These are phyloP conservation scores for Agrypnus murinus DNA, from an alignment of 2,888 invertebrate species.

Conservation along the genomic window DNA sequence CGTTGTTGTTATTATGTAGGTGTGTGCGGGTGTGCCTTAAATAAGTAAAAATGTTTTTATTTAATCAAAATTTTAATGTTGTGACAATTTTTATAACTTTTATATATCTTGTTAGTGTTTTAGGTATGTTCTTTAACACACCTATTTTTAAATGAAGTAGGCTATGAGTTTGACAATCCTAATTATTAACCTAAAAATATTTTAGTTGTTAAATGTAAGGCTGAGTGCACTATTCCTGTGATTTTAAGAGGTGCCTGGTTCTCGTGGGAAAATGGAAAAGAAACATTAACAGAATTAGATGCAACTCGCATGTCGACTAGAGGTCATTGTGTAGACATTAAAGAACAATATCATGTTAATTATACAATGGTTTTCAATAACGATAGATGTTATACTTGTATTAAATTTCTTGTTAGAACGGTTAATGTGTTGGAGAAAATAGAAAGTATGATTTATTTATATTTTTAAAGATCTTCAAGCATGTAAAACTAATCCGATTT, in stretches of 20 bases:
- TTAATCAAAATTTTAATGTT: not conserved
- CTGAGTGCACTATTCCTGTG: constrained; percentile 83
- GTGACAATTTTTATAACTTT: not conserved
- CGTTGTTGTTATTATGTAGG: too few species aligned
- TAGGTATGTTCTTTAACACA: not conserved
- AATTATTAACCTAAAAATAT: not conserved
- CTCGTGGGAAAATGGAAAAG: constrained; percentile 90
- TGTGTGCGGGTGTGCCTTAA: not conserved
- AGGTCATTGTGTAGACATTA: constrained; percentile 83
- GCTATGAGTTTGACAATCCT: not conserved
- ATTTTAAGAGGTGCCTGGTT: constrained; percentile 92
- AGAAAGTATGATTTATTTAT: constrained; percentile 82
- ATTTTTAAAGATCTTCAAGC: too few species aligned
- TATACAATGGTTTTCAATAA: constrained; percentile 88
- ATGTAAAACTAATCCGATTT: too few species aligned
- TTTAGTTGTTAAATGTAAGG: constrained; percentile 26
- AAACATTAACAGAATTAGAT: constrained; percentile 89
- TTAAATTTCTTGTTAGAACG: constrained; percentile 88
- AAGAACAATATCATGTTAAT: constrained; percentile 85
- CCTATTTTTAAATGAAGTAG: not conserved
- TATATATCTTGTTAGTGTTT: not conserved
- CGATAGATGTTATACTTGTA: constrained; percentile 86
- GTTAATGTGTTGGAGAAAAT: constrained; percentile 92
- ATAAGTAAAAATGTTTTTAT: not conserved
- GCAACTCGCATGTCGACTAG: constrained; percentile 84